Percentiles rank a stretch among this genome's conserved stretches.
Conservation (phyloP, 2,888 invertebrate species). For the Metallyticus violacea region DNA sequence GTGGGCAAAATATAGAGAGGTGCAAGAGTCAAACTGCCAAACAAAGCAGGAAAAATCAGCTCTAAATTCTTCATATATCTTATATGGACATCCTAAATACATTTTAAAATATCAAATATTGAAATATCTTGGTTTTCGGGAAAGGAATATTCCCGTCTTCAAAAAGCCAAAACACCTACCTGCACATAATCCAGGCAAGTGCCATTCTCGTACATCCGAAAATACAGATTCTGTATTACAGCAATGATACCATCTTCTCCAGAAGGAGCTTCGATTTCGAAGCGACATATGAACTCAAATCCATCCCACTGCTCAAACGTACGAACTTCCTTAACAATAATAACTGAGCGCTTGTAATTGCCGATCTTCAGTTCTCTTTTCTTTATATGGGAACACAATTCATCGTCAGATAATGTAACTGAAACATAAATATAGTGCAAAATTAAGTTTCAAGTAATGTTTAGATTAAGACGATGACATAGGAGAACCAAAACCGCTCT, state of each 20-base stretch:
- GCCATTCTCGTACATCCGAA: not conserved
- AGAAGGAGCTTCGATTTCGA: not conserved
- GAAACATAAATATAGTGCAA: not conserved
- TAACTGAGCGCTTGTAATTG: not conserved
- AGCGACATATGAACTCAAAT: not conserved
- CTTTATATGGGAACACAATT: not conserved
- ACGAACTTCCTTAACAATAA: not conserved
- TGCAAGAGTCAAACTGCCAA: no score
- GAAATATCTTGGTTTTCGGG: no score
- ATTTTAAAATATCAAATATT: no score
- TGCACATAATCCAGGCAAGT: not conserved
- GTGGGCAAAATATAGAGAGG: no score
- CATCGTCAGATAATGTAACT: not conserved
- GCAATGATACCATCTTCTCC: conserved; percentile 9
- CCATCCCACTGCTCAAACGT: not conserved
- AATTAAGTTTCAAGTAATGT: not conserved
- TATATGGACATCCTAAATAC: no score
- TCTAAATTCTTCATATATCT: no score
- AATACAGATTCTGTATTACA: conserved; percentile 1
- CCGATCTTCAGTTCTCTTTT: not conserved
- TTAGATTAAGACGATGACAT: not conserved
- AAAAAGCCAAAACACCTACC: no score
- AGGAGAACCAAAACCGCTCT: not conserved
- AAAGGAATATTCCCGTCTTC: no score
- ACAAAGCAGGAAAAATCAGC: no score